Conservation (phyloP, 2,797 vertebrate species). For the Eospalax fontanierii region DNA sequence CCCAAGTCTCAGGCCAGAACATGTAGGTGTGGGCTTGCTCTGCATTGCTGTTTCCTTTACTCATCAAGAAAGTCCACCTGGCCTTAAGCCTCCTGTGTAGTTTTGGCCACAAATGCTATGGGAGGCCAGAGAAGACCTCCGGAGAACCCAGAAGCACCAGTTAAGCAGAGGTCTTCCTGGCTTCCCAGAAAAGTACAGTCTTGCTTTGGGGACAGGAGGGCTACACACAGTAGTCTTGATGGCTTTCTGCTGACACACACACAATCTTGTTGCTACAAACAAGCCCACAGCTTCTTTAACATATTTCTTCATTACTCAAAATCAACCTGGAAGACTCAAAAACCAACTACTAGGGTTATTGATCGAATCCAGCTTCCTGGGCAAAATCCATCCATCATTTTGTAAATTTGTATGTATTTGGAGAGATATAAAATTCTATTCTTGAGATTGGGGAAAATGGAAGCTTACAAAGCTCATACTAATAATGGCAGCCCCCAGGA, state of each 20-base stretch:
- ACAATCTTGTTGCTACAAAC: not conserved
- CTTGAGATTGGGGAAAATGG: not conserved
- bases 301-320: not conserved
- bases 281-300: too few species aligned
- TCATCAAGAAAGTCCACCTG: not conserved
- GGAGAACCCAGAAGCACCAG: not conserved
- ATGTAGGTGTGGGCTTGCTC: not conserved
- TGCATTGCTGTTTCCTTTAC: not conserved
- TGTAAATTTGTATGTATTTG: not conserved
- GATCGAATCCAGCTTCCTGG: not conserved
- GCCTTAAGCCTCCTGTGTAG: not conserved
- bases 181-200: fast-evolving
- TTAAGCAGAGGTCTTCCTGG: not conserved
- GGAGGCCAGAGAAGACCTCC: not conserved
- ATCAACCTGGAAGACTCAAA: not conserved
- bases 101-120: not conserved
- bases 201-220: not conserved
- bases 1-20: fast-evolving
- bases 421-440: not conserved
- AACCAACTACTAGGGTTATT: fast-evolving
- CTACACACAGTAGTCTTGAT: fast-evolving
- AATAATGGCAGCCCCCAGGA: not conserved
- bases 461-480: not conserved
- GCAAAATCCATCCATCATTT: not conserved
- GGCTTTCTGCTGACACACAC: fast-evolving